Evolutionary conservation across 2,113 vertebrate species (phyloP).

Genomic region (Embiotoca jacksoni): DNA sequence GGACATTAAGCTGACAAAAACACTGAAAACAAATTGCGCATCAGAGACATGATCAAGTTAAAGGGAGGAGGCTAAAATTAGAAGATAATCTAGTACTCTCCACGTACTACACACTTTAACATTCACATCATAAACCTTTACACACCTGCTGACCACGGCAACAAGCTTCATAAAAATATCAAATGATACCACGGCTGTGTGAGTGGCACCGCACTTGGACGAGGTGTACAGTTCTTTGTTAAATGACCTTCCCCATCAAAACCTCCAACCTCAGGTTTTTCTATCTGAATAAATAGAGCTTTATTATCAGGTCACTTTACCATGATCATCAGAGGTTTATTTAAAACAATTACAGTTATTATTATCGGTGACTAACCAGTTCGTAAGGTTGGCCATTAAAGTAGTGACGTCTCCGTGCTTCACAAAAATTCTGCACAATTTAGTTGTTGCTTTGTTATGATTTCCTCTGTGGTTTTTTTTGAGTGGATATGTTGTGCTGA

Average conservation of each 20-base stretch:
- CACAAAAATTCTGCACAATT: slow-evolving; percentile 42
- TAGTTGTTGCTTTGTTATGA: background rate
- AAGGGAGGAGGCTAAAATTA: slow-evolving; percentile 31
- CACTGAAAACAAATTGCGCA: slow-evolving; percentile 34
- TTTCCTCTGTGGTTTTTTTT: background rate
- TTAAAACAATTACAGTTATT: slow-evolving; percentile 17
- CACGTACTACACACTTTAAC: background rate
- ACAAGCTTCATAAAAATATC: slow-evolving; percentile 13
- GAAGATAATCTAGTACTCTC: slow-evolving; percentile 24
- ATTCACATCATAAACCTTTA: background rate
- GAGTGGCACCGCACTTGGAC: background rate
- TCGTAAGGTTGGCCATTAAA: slow-evolving; percentile 31
- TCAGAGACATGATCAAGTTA: slow-evolving; percentile 28
- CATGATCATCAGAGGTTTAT: slow-evolving; percentile 43
- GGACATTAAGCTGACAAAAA: slow-evolving; percentile 35
- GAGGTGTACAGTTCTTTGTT: slow-evolving; percentile 17
- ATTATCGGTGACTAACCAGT: slow-evolving; percentile 42
- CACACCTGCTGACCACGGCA: slow-evolving; percentile 2
- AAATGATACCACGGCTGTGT: slow-evolving; percentile 33
- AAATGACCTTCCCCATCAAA: slow-evolving; percentile 11
- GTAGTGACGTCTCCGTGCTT: slow-evolving; percentile 2
- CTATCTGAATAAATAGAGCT: background rate
- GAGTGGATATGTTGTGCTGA: background rate
- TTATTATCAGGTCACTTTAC: background rate
- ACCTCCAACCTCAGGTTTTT: slow-evolving; percentile 31